These are phyloP conservation scores for Tenthredo distinguenda DNA, from an alignment of 2,888 invertebrate species.

Conservation along the genomic window DNA sequence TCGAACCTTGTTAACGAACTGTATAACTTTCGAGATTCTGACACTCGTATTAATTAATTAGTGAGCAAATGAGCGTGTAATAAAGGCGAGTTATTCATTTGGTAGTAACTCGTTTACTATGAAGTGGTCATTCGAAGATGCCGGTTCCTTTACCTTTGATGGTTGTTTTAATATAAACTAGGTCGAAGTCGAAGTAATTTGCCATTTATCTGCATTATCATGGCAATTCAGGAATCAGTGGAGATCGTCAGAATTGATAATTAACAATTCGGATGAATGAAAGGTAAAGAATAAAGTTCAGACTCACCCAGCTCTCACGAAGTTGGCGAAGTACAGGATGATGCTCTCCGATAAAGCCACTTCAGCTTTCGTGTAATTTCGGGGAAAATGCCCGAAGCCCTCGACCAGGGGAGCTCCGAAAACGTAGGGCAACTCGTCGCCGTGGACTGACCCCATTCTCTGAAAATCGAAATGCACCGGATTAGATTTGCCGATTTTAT, in stretches of 20 bases:
- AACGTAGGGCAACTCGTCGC: conserved; percentile 94
- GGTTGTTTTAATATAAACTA: not conserved
- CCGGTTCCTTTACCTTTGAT: not conserved
- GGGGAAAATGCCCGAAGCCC: conserved; percentile 90
- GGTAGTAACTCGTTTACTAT: not conserved
- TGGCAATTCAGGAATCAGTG: not conserved
- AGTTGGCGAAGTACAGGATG: conserved; percentile 93
- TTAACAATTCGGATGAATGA: not conserved
- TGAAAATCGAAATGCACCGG: conserved; percentile 73
- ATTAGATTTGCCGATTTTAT: not conserved
- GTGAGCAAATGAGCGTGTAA: conserved; percentile 7
- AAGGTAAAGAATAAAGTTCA: not conserved
- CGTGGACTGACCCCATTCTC: conserved; percentile 95
- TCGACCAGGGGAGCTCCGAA: conserved; percentile 95
- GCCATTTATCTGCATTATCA: not conserved
- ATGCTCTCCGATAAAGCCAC: conserved; percentile 92
- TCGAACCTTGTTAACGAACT: conserved; percentile 41
- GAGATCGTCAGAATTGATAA: not conserved
- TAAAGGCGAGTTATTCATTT: not conserved
- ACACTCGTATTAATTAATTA: conserved; percentile 18
- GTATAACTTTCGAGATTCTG: conserved; percentile 35
- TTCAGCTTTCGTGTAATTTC: conserved; percentile 93
- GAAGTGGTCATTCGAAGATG: no score
- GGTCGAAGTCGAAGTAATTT: not conserved
- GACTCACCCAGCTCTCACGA: conserved; percentile 93